Evolutionary conservation across 2,797 vertebrate genomes (phyloP).

Genomic region (Notoglanidium macrostoma): DNA sequence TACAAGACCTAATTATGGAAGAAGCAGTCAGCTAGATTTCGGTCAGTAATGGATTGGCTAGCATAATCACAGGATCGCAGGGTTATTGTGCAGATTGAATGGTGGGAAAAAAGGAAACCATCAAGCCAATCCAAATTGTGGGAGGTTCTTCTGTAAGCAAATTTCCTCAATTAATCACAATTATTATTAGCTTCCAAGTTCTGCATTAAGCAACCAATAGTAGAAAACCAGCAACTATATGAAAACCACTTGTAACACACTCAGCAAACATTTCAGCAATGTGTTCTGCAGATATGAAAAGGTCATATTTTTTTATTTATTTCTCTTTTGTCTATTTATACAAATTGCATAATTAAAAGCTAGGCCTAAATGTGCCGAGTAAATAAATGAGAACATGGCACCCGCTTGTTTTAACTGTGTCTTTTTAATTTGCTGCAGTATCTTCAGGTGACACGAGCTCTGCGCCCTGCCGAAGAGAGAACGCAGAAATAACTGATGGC

Average conservation of each 20-base stretch:
- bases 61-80: background rate
- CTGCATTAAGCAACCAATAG: background rate
- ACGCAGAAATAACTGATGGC: constrained; percentile 47
- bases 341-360: constrained; percentile 36
- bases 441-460: constrained; percentile 43
- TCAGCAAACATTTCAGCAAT: background rate
- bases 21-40: background rate
- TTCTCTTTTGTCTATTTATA: constrained; percentile 4
- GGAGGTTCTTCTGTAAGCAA: background rate
- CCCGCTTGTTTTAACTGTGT: constrained; percentile 37
- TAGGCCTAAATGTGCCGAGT: constrained; percentile 20
- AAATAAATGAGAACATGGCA: constrained; percentile 40
- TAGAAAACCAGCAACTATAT: background rate
- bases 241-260: background rate
- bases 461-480: constrained; percentile 39
- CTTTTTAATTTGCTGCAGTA: constrained; percentile 44
- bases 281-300: background rate
- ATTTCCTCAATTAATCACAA: background rate
- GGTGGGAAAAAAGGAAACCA: too few species aligned
- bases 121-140: background rate
- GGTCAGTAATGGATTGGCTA: background rate
- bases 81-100: too few species aligned
- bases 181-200: background rate
- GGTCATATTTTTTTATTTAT: background rate
- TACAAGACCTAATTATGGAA: background rate